These are phyloP conservation scores for Lemur catta DNA, from an alignment of 2,797 vertebrate genomes.

Conservation along the genomic window DNA sequence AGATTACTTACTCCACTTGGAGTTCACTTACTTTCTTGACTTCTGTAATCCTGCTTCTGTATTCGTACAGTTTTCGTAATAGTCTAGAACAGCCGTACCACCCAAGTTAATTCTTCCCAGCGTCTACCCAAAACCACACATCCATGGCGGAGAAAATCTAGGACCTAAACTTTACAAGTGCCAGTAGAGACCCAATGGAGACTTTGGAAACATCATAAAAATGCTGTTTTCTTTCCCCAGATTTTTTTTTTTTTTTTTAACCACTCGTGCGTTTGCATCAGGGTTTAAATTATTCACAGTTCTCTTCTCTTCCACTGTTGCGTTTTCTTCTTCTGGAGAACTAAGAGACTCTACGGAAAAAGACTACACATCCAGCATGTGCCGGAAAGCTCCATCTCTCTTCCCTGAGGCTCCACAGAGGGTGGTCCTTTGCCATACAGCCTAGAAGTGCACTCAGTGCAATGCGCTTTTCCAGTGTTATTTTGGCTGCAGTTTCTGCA, in stretches of 20 bases:
- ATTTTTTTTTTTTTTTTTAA: not conserved
- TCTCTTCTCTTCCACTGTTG: not conserved
- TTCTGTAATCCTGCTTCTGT: not conserved
- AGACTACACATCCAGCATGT: not conserved
- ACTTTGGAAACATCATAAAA: not conserved
- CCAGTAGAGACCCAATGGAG: not conserved
- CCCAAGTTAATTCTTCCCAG: not conserved
- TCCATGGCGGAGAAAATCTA: not conserved
- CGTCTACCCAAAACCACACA: not conserved
- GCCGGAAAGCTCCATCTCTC: not conserved
- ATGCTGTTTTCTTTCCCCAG: not conserved
- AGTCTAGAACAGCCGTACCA: not conserved
- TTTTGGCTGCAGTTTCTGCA: constrained; percentile 61
- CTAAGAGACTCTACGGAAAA: not conserved
- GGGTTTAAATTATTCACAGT: not conserved
- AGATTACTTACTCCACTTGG: not conserved
- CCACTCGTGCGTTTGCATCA: not conserved
- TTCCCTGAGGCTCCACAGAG: constrained; percentile 49
- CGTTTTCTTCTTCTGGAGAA: constrained; percentile 13
- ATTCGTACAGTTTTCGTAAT: not conserved
- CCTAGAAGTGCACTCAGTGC: not conserved
- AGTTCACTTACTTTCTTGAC: not conserved
- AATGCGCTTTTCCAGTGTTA: constrained; percentile 45
- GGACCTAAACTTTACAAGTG: not conserved
- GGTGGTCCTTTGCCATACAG: constrained; percentile 31